Evolutionary conservation across 2,113 vertebrate genomes (phyloP).

Genomic region (Fulmarus glacialis): DNA sequence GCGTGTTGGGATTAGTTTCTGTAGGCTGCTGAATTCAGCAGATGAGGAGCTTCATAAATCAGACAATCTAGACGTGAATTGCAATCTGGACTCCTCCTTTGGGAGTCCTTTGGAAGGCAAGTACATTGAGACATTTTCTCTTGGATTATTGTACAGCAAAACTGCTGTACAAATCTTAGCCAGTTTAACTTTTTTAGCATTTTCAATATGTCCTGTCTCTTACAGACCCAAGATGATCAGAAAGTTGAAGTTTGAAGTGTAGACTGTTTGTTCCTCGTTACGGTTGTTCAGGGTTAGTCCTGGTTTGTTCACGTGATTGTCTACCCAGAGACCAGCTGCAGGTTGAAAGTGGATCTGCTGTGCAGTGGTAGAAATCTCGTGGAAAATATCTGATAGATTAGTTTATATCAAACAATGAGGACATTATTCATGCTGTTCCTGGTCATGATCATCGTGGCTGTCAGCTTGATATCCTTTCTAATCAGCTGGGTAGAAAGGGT

Average conservation of each 20-base stretch:
- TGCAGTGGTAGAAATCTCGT: background rate
- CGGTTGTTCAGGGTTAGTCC: background rate
- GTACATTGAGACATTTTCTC: background rate
- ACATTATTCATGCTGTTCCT: background rate
- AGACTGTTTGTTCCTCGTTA: background rate
- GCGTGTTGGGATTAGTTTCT: background rate
- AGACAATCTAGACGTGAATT: background rate
- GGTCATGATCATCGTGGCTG: background rate
- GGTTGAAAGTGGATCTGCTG: background rate
- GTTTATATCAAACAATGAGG: background rate
- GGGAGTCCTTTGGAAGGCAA: background rate
- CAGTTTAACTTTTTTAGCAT: background rate
- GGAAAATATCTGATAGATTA: background rate
- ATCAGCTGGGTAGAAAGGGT: background rate
- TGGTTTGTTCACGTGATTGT: rapidly evolving
- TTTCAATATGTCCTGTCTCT: background rate
- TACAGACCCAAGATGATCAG: background rate
- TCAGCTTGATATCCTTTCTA: conserved; percentile 9
- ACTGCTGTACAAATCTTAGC: background rate
- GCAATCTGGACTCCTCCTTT: background rate
- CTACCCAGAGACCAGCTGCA: background rate
- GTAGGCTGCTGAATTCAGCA: background rate
- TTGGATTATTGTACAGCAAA: background rate
- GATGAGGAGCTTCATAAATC: conserved; percentile 19
- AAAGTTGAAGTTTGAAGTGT: background rate